phyloP scores from a whole-genome alignment of 37 sponge, comb jelly and placozoan genomes.

The Cladorhizidae sp. region DNA sequence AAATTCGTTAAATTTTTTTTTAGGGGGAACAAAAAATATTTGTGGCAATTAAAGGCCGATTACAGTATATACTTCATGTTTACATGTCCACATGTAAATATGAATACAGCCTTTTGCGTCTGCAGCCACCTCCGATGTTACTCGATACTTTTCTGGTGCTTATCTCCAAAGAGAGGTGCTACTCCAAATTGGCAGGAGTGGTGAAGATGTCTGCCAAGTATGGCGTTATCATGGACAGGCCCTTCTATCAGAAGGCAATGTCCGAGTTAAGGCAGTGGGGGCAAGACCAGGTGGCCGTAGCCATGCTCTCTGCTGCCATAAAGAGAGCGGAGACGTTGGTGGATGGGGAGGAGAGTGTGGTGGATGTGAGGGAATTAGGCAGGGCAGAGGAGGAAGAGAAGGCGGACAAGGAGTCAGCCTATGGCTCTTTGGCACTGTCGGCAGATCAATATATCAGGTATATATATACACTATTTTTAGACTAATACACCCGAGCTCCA shows the following conservation, averaged over 20 bases:
- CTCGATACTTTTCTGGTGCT: slow-evolving; percentile 7
- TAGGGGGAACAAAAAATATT: too few species aligned
- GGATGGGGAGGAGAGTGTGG: neutral
- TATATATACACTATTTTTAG: too few species aligned
- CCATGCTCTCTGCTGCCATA: slow-evolving; percentile 11
- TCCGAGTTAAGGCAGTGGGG: slow-evolving; percentile 35
- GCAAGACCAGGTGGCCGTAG: slow-evolving; percentile 31
- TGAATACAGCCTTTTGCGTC: too few species aligned
- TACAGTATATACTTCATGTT: too few species aligned
- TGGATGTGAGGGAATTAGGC: neutral
- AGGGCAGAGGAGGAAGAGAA: too few species aligned
- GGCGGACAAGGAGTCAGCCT: too few species aligned
- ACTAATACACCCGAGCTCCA: too few species aligned
- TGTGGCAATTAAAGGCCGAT: too few species aligned
- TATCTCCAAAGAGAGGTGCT: slow-evolving; percentile 15
- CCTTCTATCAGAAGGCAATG: slow-evolving; percentile 29
- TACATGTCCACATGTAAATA: too few species aligned
- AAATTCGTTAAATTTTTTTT: too few species aligned
- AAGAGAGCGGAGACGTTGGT: slow-evolving; percentile 6
- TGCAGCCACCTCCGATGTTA: slow-evolving; percentile 17
- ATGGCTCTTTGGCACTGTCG: too few species aligned
- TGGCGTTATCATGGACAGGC: slow-evolving; percentile 6
- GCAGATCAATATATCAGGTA: too few species aligned
- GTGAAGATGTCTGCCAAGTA: slow-evolving; percentile 15
- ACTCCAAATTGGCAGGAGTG: slow-evolving; percentile 17